These are phyloP conservation scores for Xanthostigma xanthostigma DNA, from an alignment of 2,888 invertebrate genomes.

Conservation along the genomic window DNA sequence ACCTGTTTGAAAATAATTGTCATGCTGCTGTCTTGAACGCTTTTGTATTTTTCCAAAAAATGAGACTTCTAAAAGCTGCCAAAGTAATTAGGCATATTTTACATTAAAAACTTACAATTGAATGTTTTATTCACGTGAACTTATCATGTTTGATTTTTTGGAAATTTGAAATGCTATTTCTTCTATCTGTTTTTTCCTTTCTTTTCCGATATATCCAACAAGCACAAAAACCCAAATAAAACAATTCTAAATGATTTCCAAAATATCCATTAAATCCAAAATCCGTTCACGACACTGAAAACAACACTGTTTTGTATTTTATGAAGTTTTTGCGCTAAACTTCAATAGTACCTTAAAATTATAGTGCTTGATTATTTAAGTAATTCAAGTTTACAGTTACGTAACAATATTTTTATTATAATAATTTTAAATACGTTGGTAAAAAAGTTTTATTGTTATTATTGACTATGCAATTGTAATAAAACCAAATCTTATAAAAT, in stretches of 20 bases:
- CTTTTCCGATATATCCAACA: neutral
- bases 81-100: neutral
- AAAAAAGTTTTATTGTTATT: neutral
- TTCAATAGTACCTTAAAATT: neutral
- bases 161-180: neutral
- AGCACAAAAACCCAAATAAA: neutral
- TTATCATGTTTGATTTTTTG: neutral
- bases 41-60: neutral
- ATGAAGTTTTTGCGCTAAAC: neutral
- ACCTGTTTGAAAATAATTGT: neutral
- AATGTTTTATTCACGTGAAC: neutral
- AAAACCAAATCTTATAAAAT: constrained; percentile 5
- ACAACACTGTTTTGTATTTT: neutral
- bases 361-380: neutral
- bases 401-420: neutral
- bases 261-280: neutral
- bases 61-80: neutral
- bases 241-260: neutral
- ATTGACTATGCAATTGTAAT: constrained; percentile 6
- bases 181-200: neutral
- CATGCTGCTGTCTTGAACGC: neutral
- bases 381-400: neutral
- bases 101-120: neutral
- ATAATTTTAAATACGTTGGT: neutral
- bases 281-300: neutral